Evolutionary conservation across 2,888 invertebrate species (phyloP), one percentile per base, ranked within the genome.

Genomic region (Autographa pulchrina): DNA sequence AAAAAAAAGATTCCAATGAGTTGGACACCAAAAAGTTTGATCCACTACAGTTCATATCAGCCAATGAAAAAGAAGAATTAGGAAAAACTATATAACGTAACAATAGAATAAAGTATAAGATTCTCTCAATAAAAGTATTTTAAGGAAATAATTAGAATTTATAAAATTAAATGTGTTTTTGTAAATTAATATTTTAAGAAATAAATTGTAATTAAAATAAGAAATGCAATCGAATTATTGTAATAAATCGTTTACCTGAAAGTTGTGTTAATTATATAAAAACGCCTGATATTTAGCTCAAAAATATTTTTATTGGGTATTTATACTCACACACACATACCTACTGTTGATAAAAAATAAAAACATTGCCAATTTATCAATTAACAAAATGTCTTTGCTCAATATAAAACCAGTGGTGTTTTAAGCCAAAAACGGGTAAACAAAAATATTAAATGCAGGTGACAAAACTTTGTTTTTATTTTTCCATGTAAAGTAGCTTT

Each of bases 1-100:
- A 92, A 31, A 91, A 89, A 58, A 84, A 78, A 65, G 84, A 84
- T 3, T 70, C 80, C 1, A 90, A 88, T 73, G 91, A 91, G 60
- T 77, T 78, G 0, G 88, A 88, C 65, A 68, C 77, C 0, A 88
- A 85, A 14, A 91, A 88, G 74, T n/a, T 62, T 5, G 80, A 80
- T 54, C 75, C 87, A 2, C 65, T 88, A n/a, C 67, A 79, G 0
- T 82, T 84, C 54, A 62, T 84, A 41, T 66, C 75, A 3, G 61
- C 66, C 4, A 32, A 59, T 9, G 77, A 79, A 48, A 75, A 64
- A 58, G 72, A 11, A 6, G 73, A 81, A 48, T 65, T 61, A 13
- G 68, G 48, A 5, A 72, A 72, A 35, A 74, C 70, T 2, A 84
- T 69, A 70, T 80, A 84, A 63, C 58, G 31, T 11, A 48, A 38